Percentiles rank a stretch among this genome's conserved stretches.
phyloP scores from a whole-genome alignment of 1,140 invertebrate species.

The Pachypsylla venusta region DNA sequence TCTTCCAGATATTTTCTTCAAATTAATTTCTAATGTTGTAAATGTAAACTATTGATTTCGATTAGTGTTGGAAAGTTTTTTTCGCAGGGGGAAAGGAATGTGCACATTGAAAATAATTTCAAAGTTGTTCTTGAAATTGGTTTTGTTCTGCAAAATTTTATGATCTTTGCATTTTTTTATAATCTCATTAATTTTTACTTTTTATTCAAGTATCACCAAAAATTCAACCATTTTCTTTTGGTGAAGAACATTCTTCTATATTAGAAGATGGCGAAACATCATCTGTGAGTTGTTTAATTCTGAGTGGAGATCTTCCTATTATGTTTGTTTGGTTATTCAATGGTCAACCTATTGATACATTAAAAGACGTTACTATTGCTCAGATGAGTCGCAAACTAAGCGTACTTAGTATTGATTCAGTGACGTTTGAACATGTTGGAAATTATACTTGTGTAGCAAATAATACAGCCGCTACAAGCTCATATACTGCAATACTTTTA shows the following conservation, averaged over 20 bases:
- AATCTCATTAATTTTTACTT: background rate
- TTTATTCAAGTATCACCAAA: slow-evolving; percentile 45
- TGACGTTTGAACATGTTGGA: slow-evolving; percentile 20
- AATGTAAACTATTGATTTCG: too few relatives aligned
- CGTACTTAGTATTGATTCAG: slow-evolving; percentile 20
- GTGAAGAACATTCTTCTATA: slow-evolving; percentile 40
- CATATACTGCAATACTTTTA: slow-evolving; percentile 18
- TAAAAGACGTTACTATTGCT: slow-evolving; percentile 14
- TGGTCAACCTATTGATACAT: slow-evolving; percentile 34
- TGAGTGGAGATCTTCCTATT: slow-evolving; percentile 44
- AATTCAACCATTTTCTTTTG: slow-evolving; percentile 44
- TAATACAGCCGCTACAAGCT: slow-evolving; percentile 19
- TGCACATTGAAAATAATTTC: too few relatives aligned
- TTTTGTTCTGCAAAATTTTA: too few relatives aligned
- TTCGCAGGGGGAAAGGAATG: too few relatives aligned
- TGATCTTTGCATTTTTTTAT: background rate
- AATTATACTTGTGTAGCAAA: slow-evolving; percentile 22
- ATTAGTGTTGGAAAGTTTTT: too few relatives aligned
- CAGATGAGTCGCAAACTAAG: slow-evolving; percentile 17
- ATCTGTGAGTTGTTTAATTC: slow-evolving; percentile 43
- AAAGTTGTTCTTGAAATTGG: too few relatives aligned
- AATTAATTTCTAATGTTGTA: too few relatives aligned
- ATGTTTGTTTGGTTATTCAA: slow-evolving; percentile 40
- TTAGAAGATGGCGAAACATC: slow-evolving; percentile 32
- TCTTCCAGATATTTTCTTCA: too few relatives aligned